Conservation (phyloP, 2,888 invertebrate genomes). For the Clostera curtula region DNA sequence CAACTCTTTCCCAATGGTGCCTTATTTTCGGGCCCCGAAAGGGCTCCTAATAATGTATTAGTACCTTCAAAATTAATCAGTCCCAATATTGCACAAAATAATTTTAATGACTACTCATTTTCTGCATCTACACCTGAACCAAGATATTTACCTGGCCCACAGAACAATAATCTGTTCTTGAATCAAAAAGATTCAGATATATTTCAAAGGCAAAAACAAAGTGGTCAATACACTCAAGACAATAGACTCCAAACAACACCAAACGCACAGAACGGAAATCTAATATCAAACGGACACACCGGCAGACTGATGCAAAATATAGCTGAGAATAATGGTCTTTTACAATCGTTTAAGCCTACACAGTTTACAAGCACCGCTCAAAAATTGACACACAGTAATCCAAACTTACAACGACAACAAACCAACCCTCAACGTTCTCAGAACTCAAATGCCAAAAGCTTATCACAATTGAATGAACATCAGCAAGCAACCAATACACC, state of each 20-base stretch:
- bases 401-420: slow-evolving; percentile 23
- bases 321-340: slow-evolving; percentile 20
- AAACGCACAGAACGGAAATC: slow-evolving; percentile 21
- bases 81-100: slow-evolving; percentile 34
- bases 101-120: slow-evolving; percentile 35
- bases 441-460: slow-evolving; percentile 30
- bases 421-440: slow-evolving; percentile 30
- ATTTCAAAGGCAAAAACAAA: slow-evolving; percentile 44
- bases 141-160: slow-evolving; percentile 39
- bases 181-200: slow-evolving; percentile 32
- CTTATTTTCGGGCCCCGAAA: slow-evolving; percentile 40
- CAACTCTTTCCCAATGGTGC: slow-evolving; percentile 55
- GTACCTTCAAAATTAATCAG: slow-evolving; percentile 47
- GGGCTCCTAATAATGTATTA: slow-evolving; percentile 42
- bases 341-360: slow-evolving; percentile 23
- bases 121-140: slow-evolving; percentile 55
- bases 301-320: slow-evolving; percentile 27
- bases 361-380: slow-evolving; percentile 29
- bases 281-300: slow-evolving; percentile 34
- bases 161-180: slow-evolving; percentile 28
- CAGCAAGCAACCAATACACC: slow-evolving; percentile 36
- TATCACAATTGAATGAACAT: slow-evolving; percentile 23
- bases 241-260: slow-evolving; percentile 27
- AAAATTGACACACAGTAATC: slow-evolving; percentile 26
- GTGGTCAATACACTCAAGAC: slow-evolving; percentile 30